A percentile compares a stretch with the other conserved stretches of the same genome.
These are phyloP conservation scores for Hipparchia semele DNA, from an alignment of 2,888 invertebrate genomes.

Conservation along the genomic window DNA sequence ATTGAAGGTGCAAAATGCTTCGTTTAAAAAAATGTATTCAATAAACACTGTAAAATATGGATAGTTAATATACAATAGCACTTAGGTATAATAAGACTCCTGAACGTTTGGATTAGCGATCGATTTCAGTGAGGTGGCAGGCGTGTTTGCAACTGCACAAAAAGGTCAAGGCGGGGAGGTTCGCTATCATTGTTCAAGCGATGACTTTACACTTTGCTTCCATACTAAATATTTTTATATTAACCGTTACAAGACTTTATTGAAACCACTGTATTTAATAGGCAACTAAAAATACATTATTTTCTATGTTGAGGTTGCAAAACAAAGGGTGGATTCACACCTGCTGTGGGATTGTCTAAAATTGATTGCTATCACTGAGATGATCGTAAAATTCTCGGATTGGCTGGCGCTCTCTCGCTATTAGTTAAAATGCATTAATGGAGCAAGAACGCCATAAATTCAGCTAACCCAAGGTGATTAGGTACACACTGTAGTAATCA, in stretches of 20 bases:
- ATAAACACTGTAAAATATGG: background rate
- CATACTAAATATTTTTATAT: background rate
- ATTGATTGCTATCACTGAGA: too few relatives aligned
- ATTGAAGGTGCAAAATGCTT: too few relatives aligned
- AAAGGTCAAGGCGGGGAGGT: conserved; percentile 52
- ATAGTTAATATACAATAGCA: background rate
- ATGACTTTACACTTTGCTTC: conserved; percentile 34
- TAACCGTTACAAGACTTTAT: background rate
- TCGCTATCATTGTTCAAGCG: conserved; percentile 43
- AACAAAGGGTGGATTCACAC: background rate
- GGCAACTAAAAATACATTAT: background rate
- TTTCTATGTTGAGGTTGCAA: background rate
- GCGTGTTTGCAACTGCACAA: conserved; percentile 48
- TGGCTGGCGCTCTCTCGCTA: too few relatives aligned
- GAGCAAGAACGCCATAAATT: too few relatives aligned
- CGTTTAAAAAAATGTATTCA: too few relatives aligned
- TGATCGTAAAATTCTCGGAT: too few relatives aligned
- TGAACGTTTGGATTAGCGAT: conserved; percentile 38
- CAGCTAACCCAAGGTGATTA: too few relatives aligned
- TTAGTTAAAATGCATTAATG: too few relatives aligned
- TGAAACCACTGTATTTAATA: background rate
- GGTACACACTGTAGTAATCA: too few relatives aligned
- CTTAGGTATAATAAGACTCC: conserved; percentile 8
- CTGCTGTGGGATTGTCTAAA: too few relatives aligned
- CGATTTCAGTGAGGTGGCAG: conserved; percentile 44